These are phyloP conservation scores for Platichthys stellatus DNA, from an alignment of 2,113 vertebrate genomes.

Conservation along the genomic window DNA sequence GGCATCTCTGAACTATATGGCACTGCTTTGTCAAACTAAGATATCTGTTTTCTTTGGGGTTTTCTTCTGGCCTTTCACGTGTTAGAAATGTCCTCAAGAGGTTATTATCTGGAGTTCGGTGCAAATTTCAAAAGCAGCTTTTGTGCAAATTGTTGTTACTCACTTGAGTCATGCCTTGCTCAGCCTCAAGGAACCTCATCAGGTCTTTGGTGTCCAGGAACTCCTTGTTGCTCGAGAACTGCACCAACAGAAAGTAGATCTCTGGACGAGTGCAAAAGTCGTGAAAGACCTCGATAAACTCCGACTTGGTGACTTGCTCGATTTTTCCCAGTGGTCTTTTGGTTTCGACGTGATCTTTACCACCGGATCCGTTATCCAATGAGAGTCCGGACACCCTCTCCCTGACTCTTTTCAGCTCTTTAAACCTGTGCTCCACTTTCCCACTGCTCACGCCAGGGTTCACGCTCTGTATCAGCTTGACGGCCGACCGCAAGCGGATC, in stretches of 20 bases:
- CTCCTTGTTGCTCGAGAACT: conserved; percentile 99
- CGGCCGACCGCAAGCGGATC: conserved; percentile 84
- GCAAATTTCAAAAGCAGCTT: too few relatives aligned
- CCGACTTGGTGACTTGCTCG: conserved; percentile 84
- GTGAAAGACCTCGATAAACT: conserved; percentile 94
- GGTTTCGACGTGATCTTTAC: conserved; percentile 36
- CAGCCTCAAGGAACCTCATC: conserved; percentile 96
- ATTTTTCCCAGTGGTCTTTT: conserved; percentile 37
- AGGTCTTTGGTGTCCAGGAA: conserved; percentile 94
- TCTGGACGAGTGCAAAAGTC: conserved; percentile 96
- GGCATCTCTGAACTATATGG: too few relatives aligned
- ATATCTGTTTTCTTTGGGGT: too few relatives aligned
- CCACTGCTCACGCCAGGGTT: conserved; percentile 88
- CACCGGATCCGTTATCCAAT: conserved; percentile 33
- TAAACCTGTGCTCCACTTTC: conserved; percentile 93
- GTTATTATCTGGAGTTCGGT: background rate
- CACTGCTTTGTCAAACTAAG: too few relatives aligned
- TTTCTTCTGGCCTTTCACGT: too few relatives aligned
- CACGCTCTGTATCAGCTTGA: conserved; percentile 88
- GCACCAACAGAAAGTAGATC: conserved; percentile 96
- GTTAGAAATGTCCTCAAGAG: too few relatives aligned
- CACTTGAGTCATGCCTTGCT: conserved; percentile 93
- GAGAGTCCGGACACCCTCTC: conserved; percentile 78
- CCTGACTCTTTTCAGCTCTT: conserved; percentile 90
- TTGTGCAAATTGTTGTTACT: conserved; percentile 50